phyloP scores from a whole-genome alignment of 2,113 vertebrate genomes.

The Sinocyclocheilus grahami region DNA sequence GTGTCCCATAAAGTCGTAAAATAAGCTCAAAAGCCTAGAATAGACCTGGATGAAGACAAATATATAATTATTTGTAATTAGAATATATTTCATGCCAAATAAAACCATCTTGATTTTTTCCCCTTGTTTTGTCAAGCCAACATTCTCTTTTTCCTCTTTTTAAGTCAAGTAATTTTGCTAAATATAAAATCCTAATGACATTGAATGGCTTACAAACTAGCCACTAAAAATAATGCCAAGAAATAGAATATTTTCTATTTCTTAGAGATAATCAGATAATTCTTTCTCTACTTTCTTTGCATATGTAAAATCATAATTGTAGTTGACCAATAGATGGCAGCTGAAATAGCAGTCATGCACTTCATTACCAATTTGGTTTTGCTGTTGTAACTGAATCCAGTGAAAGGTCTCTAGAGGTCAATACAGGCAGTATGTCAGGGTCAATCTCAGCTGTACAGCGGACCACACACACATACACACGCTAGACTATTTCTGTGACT shows the following conservation, averaged over 20 bases:
- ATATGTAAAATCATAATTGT: neutral
- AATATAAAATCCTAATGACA: neutral
- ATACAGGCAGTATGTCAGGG: constrained; percentile 16
- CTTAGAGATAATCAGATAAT: neutral
- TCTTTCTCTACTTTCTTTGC: neutral
- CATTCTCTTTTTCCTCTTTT: neutral
- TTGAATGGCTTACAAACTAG: neutral
- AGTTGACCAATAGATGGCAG: neutral
- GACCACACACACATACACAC: neutral
- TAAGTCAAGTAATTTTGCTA: neutral
- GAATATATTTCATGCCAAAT: constrained; percentile 58
- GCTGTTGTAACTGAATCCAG: neutral
- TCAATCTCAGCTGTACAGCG: constrained; percentile 13
- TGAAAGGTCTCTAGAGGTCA: constrained; percentile 7
- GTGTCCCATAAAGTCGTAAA: constrained; percentile 60
- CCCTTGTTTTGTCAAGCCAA: neutral
- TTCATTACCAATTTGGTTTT: neutral
- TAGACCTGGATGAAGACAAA: constrained; percentile 56
- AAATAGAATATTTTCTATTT: neutral
- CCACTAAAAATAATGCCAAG: neutral
- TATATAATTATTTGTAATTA: constrained; percentile 59
- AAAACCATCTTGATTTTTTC: constrained; percentile 30
- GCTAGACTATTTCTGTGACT: constrained; percentile 20
- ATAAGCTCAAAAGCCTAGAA: constrained; percentile 32
- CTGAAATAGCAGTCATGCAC: neutral